Percentiles rank a stretch among this genome's conserved stretches.
phyloP scores from a whole-genome alignment of 2,888 invertebrate genomes.

The Spodoptera littoralis region DNA sequence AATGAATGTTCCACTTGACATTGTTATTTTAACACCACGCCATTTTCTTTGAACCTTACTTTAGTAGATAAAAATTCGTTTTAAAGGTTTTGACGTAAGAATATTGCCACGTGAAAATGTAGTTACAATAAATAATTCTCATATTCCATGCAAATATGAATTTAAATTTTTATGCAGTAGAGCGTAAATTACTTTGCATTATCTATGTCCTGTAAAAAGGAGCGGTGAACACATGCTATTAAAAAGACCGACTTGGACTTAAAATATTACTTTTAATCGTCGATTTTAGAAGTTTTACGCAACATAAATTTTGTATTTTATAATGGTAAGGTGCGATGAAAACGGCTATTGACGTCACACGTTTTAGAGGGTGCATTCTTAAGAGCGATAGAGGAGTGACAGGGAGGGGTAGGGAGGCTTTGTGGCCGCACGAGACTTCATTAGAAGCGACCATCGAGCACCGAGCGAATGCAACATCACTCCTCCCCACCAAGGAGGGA shows the following conservation, averaged over 20 bases:
- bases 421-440: constrained; percentile 79
- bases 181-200: constrained; percentile 15
- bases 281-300: constrained; percentile 6
- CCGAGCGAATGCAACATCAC: constrained; percentile 73
- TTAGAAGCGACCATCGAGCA: constrained; percentile 71
- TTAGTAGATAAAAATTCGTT: constrained; percentile 28
- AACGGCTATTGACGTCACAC: constrained; percentile 34
- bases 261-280: constrained; percentile 2
- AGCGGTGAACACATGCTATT: constrained; percentile 1
- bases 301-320: constrained; percentile 12
- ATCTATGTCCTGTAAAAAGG: constrained; percentile 20
- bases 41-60: constrained; percentile 31
- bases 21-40: constrained; percentile 38
- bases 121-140: constrained; percentile 26
- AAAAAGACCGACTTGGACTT: neutral
- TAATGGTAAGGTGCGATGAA: constrained; percentile 26
- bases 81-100: constrained; percentile 25
- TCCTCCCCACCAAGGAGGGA: constrained; percentile 54
- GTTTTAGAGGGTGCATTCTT: constrained; percentile 59
- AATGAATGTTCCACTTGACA: constrained; percentile 46
- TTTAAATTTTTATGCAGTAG: constrained; percentile 14
- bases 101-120: constrained; percentile 22
- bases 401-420: constrained; percentile 60
- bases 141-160: constrained; percentile 24
- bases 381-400: constrained; percentile 61